A percentile compares a stretch with the other conserved stretches of the same genome.
Evolutionary conservation across 1,140 invertebrate species (phyloP).

Genomic region (Drosophila micromelanica): DNA sequence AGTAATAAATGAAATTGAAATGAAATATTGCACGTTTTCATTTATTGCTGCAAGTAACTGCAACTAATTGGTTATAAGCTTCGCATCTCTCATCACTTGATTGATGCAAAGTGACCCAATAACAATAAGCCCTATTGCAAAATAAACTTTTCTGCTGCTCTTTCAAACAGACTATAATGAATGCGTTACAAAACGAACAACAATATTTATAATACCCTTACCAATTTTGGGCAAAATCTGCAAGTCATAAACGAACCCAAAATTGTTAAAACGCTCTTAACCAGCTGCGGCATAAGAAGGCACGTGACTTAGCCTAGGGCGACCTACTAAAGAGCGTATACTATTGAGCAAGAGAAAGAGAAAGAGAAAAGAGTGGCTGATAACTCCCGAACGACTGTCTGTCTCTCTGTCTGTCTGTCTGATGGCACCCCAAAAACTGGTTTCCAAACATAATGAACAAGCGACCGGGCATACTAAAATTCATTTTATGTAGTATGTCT

Average conservation of each 20-base stretch:
- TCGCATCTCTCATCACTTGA: not conserved
- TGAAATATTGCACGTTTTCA: not conserved
- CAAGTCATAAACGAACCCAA: slow-evolving; percentile 26
- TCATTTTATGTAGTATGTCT: not conserved
- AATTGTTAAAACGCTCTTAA: slow-evolving; percentile 19
- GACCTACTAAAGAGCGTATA: slow-evolving; percentile 20
- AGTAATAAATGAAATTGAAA: not conserved
- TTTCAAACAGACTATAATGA: not conserved
- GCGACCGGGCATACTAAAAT: slow-evolving; percentile 45
- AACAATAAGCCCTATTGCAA: not conserved
- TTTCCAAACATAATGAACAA: slow-evolving; percentile 26
- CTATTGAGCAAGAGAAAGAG: not conserved
- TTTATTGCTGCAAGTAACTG: too few relatives aligned
- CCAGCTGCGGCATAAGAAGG: slow-evolving; percentile 8
- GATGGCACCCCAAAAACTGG: slow-evolving; percentile 35
- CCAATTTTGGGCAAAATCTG: slow-evolving; percentile 18
- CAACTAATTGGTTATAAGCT: not conserved
- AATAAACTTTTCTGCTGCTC: not conserved
- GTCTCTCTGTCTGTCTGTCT: not conserved
- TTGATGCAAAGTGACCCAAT: not conserved
- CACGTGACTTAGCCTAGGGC: slow-evolving; percentile 30
- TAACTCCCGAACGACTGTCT: not conserved
- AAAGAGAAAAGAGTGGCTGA: slow-evolving; percentile 1
- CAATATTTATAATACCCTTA: slow-evolving; percentile 9
- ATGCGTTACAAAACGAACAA: slow-evolving; percentile 7